These are phyloP conservation scores for Caerostris darwini DNA, from an alignment of 1,140 invertebrate genomes.

Conservation along the genomic window DNA sequence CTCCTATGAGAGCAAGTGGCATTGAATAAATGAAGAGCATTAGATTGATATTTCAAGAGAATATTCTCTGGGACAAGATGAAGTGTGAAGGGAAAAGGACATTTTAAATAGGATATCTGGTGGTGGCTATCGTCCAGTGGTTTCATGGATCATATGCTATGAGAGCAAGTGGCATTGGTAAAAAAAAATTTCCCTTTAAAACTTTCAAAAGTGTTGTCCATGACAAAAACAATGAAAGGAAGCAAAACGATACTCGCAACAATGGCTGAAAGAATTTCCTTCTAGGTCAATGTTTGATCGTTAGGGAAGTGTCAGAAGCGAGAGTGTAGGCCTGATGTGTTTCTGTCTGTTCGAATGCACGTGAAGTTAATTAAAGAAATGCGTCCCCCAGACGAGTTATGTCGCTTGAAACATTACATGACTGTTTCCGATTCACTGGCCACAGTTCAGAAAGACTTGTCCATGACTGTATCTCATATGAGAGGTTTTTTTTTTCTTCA, in stretches of 20 bases:
- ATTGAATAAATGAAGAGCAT: too few relatives aligned
- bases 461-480: neutral
- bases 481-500: neutral
- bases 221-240: neutral
- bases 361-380: conserved; percentile 40
- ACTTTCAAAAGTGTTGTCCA: too few relatives aligned
- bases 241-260: neutral
- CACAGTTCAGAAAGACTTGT: neutral
- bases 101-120: too few relatives aligned
- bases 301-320: neutral
- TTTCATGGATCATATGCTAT: too few relatives aligned
- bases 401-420: conserved; percentile 10
- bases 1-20: too few relatives aligned
- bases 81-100: too few relatives aligned
- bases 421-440: neutral
- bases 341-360: conserved; percentile 12
- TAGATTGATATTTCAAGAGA: too few relatives aligned
- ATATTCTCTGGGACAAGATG: too few relatives aligned
- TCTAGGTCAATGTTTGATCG: conserved; percentile 10
- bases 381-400: neutral
- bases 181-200: too few relatives aligned
- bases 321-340: neutral
- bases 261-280: neutral
- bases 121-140: too few relatives aligned
- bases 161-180: too few relatives aligned